Conservation (phyloP, 2,113 vertebrate genomes). For the Shinisaurus crocodilurus region DNA sequence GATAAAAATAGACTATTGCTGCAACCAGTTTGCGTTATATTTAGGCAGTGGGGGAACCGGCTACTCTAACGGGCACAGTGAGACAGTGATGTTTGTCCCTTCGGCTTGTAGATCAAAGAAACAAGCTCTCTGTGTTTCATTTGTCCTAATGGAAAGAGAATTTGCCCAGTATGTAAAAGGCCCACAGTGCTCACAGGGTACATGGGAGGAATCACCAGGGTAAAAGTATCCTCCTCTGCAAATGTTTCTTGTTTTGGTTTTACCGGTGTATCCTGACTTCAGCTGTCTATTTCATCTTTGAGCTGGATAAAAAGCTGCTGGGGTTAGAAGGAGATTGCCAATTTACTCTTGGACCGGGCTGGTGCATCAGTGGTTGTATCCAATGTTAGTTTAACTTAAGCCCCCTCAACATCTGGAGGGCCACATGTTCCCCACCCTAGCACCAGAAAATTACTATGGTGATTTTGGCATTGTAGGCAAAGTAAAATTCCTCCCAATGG, state of each 20-base stretch:
- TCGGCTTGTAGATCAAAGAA: constrained; percentile 15
- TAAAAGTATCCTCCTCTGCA: constrained; percentile 7
- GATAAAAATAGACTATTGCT: constrained; percentile 38
- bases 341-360: neutral
- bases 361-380: neutral
- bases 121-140: constrained; percentile 29
- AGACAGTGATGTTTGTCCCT: constrained; percentile 6
- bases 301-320: neutral
- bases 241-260: constrained; percentile 12
- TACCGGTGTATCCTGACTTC: neutral
- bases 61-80: neutral
- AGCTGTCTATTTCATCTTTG: neutral
- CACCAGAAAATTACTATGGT: neutral
- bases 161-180: constrained; percentile 18
- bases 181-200: constrained; percentile 6
- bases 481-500: neutral
- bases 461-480: neutral
- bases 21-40: neutral
- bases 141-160: constrained; percentile 42
- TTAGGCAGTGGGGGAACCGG: constrained; percentile 20
- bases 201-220: rapidly evolving
- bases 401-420: too few species aligned
- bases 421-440: neutral
- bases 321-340: rapidly evolving
- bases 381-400: too few species aligned